These are phyloP conservation scores for Austrolebias charrua DNA, from an alignment of 2,797 vertebrate species.

Conservation along the genomic window DNA sequence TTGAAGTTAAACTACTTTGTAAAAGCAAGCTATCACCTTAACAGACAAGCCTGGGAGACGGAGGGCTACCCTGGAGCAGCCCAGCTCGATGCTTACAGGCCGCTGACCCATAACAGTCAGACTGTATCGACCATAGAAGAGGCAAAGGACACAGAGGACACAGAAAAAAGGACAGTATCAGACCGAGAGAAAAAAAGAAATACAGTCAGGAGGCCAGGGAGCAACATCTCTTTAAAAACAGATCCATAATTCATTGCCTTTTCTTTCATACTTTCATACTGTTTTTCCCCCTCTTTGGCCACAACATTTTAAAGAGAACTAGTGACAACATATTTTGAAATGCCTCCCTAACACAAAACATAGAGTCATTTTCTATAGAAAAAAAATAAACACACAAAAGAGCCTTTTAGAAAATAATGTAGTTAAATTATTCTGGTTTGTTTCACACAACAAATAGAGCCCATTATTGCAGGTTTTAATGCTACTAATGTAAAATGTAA, in stretches of 20 bases:
- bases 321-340: slow-evolving; percentile 70
- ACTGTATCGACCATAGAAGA: slow-evolving; percentile 77
- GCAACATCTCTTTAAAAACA: slow-evolving; percentile 80
- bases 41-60: slow-evolving; percentile 58
- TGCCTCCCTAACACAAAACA: slow-evolving; percentile 36
- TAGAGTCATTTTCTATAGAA: slow-evolving; percentile 14
- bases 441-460: slow-evolving; percentile 31
- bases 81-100: slow-evolving; percentile 66
- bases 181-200: slow-evolving; percentile 63
- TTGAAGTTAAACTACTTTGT: slow-evolving; percentile 74
- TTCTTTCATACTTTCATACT: slow-evolving; percentile 50
- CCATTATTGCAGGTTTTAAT: slow-evolving; percentile 37
- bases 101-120: slow-evolving; percentile 79
- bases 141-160: slow-evolving; percentile 65
- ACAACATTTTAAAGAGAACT: slow-evolving; percentile 66
- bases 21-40: slow-evolving; percentile 74
- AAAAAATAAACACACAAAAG: slow-evolving; percentile 5
- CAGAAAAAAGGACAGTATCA: slow-evolving; percentile 48
- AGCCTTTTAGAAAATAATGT: slow-evolving; percentile 29
- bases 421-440: slow-evolving; percentile 20
- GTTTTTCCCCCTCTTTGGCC: slow-evolving; percentile 54
- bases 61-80: slow-evolving; percentile 52
- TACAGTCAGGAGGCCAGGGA: slow-evolving; percentile 70
- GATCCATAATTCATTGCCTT: slow-evolving; percentile 86
- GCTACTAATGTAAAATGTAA: slow-evolving; percentile 25